Evolutionary conservation across 2,888 invertebrate species (phyloP), one percentile per base, ranked within the genome.

Genomic region (Pogonocherus hispidulus): DNA sequence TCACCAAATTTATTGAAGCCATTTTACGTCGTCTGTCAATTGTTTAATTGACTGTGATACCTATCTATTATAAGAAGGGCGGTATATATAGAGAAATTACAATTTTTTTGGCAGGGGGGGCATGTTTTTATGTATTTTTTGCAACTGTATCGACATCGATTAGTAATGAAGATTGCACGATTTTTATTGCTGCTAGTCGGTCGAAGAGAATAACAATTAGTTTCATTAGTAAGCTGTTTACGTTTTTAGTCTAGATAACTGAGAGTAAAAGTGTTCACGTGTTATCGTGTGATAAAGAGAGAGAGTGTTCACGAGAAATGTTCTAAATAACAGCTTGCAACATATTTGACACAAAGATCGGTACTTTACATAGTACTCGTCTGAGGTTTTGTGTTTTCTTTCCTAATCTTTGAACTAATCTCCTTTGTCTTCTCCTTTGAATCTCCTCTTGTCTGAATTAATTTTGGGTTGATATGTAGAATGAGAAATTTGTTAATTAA

Each of bases 1-100:
- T 77, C 66, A 76, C 76, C 22, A 71, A 56, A 55, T 59, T 66
- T 56, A 70, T 72, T 68, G 72, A 75, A 70, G 71, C 74, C 76
- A 76, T 76, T 66, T 75, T 75, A 44, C 57, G 19, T 52, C 22
- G 37, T 67, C 51, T 37, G 59, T 46, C 23, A 20, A 56, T 55
- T 37, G 67, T 37, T 23, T 4, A 23, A 20, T 47, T 49, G 66
- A 70, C 62, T 65, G 20, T 66, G 57, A 35, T 55, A 23, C 41
- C 14, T 46, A 20, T 35, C 18, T 54, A 16, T 63, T 9, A 16
- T 44, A n/a, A 47, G 32, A 27, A 46, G 27, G 54, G 22, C 47
- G 9, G 55, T 63, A 63, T 55, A 55, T 63, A 63, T 63, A 63
- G 63, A 32, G 55, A 63, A 63, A 63, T 52, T 52, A n/a, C 3